Conservation (phyloP, 2,888 invertebrate genomes). For the Pecten maximus region DNA sequence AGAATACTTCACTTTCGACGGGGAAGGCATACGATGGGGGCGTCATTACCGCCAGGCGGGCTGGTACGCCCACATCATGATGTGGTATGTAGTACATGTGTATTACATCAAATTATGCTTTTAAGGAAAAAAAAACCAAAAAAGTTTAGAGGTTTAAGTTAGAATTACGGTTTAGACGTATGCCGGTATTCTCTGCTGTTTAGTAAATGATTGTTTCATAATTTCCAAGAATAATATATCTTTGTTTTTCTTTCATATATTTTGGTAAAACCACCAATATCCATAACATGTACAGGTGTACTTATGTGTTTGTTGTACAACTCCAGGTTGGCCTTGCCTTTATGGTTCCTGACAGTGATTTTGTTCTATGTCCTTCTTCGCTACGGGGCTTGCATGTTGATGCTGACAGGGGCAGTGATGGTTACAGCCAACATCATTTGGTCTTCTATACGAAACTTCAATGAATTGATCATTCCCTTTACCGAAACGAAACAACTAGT, state of each 20-base stretch:
- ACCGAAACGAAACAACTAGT: conserved; percentile 81
- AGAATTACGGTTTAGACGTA: no score
- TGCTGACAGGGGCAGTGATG: conserved; percentile 84
- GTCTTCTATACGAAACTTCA: conserved; percentile 84
- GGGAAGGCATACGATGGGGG: conserved; percentile 85
- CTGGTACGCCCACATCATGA: conserved; percentile 85
- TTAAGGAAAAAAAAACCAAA: no score
- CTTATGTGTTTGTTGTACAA: not conserved
- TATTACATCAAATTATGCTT: not conserved
- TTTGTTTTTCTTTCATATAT: no score
- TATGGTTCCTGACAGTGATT: conserved; percentile 85
- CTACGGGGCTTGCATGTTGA: conserved; percentile 84
- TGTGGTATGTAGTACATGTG: conserved; percentile 83
- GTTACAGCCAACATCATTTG: conserved; percentile 85
- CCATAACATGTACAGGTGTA: no score
- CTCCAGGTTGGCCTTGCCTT: conserved; percentile 84
- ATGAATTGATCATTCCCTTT: conserved; percentile 84
- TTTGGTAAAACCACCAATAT: no score
- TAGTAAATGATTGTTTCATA: no score
- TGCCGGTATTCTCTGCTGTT: no score
- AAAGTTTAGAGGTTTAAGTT: no score
- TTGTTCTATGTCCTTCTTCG: conserved; percentile 84
- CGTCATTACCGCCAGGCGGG: conserved; percentile 85
- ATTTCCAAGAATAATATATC: no score
- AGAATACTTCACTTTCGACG: conserved; percentile 86